phyloP scores from a whole-genome alignment of 2,113 vertebrate genomes.

The Eulemur rufifrons region DNA sequence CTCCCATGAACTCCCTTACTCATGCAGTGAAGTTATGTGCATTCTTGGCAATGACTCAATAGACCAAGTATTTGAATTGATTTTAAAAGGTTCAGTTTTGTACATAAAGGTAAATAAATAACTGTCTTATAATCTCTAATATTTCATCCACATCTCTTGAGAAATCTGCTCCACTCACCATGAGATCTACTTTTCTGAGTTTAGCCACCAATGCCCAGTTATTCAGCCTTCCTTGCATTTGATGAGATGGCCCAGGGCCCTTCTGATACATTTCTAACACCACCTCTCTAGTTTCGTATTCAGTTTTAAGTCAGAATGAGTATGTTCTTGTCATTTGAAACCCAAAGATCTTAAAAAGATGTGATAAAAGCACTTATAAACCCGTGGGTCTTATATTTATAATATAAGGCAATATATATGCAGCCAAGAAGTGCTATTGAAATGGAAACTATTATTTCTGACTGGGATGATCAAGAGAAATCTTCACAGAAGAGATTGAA shows the following conservation, averaged over 20 bases:
- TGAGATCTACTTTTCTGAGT: neutral
- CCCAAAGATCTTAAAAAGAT: neutral
- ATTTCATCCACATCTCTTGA: neutral
- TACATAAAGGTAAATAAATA: neutral
- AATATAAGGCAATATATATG: neutral
- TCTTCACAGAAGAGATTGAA: neutral
- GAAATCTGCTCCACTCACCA: neutral
- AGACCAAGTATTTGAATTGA: neutral
- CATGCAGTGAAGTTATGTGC: neutral
- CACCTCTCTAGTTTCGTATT: neutral
- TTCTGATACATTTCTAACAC: neutral
- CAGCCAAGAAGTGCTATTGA: neutral
- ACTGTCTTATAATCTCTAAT: neutral
- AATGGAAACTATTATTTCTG: neutral
- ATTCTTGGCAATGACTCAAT: neutral
- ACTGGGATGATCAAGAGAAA: neutral
- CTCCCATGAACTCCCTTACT: neutral
- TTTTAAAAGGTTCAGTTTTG: neutral
- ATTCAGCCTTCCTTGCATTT: neutral
- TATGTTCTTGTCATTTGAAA: neutral
- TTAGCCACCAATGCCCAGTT: neutral
- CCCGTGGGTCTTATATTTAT: neutral
- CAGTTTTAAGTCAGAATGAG: slow-evolving; percentile 1
- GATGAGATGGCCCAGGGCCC: neutral
- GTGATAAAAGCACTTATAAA: neutral